Evolutionary conservation across 2,888 invertebrate genomes (phyloP).

Genomic region (Flexamia atlantica): DNA sequence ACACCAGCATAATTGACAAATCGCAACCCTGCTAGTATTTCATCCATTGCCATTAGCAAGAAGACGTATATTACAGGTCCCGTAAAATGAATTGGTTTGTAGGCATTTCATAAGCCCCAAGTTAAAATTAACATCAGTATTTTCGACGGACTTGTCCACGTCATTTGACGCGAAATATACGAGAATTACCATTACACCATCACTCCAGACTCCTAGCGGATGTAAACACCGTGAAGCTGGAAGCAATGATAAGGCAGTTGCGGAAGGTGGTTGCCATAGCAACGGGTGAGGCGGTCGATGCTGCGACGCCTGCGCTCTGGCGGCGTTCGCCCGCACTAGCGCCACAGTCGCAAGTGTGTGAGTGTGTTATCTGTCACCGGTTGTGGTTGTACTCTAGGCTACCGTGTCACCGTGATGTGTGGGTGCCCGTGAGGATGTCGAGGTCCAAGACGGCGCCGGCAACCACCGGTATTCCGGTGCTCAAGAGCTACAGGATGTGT

Average conservation of each 20-base stretch:
- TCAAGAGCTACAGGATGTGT: constrained; percentile 43
- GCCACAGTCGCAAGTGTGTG: background rate
- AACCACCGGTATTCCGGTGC: constrained; percentile 36
- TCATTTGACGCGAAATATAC: too few species aligned
- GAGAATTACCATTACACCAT: too few species aligned
- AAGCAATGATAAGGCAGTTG: constrained; percentile 49
- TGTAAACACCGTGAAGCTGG: constrained; percentile 4
- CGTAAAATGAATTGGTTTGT: too few species aligned
- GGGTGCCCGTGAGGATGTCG: constrained; percentile 20
- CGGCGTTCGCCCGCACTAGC: constrained; percentile 2
- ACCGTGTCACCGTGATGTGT: constrained; percentile 17
- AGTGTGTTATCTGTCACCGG: constrained; percentile 19
- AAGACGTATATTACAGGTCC: too few species aligned
- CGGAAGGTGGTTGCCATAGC: constrained; percentile 45
- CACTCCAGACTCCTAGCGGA: constrained; percentile 14
- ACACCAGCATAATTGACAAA: too few species aligned
- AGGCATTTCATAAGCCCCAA: too few species aligned
- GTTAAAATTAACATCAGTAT: too few species aligned
- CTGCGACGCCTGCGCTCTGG: constrained; percentile 19
- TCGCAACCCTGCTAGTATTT: too few species aligned
- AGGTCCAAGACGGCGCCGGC: constrained; percentile 18
- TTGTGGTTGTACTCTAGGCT: too few species aligned
- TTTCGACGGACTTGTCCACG: too few species aligned
- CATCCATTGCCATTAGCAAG: too few species aligned
- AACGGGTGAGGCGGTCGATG: constrained; percentile 52